These are phyloP conservation scores for Pipistrellus pipistrellus DNA, from an alignment of 2,797 vertebrate species.

Conservation along the genomic window DNA sequence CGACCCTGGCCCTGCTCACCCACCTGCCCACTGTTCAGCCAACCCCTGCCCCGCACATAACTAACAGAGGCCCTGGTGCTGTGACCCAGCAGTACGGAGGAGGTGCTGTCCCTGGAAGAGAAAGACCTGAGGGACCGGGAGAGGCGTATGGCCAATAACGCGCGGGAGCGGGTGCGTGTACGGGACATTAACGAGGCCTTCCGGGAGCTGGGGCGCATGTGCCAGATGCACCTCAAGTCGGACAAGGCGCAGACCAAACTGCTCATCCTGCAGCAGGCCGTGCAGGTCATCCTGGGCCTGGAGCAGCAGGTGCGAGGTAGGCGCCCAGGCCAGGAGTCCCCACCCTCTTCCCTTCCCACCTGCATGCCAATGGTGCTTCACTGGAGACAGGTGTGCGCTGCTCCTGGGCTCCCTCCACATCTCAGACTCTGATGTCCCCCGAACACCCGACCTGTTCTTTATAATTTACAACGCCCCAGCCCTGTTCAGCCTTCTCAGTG, in stretches of 20 bases:
- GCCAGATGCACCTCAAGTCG: slow-evolving; percentile 98
- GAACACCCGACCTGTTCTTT: background rate
- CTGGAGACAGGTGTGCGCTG: background rate
- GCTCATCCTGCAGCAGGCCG: slow-evolving; percentile 99
- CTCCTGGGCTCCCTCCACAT: background rate
- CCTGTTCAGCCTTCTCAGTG: background rate
- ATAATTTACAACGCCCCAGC: background rate
- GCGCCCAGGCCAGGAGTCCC: slow-evolving; percentile 81
- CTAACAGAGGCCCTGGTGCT: slow-evolving; percentile 89
- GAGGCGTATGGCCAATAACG: slow-evolving; percentile 98
- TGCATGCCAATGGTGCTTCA: background rate
- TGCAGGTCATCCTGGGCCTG: slow-evolving; percentile 99
- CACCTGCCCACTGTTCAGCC: slow-evolving; percentile 73
- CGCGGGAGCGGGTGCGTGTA: slow-evolving; percentile 97
- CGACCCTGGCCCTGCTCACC: slow-evolving; percentile 63
- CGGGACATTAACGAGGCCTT: slow-evolving; percentile 99
- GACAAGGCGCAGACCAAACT: slow-evolving; percentile 99
- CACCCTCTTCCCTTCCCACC: background rate
- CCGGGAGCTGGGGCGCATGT: slow-evolving; percentile 99
- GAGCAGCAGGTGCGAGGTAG: slow-evolving; percentile 99
- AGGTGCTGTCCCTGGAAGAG: slow-evolving; percentile 97
- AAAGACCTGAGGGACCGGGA: slow-evolving; percentile 99
- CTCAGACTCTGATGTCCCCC: background rate
- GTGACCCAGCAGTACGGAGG: slow-evolving; percentile 94
- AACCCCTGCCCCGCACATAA: slow-evolving; percentile 68